These are phyloP conservation scores for Tricholauxania praeusta DNA, from an alignment of 2,888 invertebrate species.

Conservation along the genomic window DNA sequence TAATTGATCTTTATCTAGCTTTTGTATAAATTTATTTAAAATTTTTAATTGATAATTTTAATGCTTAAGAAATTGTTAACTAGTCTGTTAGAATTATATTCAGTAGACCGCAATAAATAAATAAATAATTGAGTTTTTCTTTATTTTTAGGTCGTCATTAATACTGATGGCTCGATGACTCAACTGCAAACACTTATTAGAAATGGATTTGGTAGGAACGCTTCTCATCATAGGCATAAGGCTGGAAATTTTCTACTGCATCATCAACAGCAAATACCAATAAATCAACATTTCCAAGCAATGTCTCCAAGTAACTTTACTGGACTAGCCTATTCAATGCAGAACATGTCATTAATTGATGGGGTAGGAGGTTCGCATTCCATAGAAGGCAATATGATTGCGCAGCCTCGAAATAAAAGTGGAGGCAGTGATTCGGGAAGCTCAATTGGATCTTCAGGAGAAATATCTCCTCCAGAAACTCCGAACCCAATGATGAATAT, in stretches of 20 bases:
- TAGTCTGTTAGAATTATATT: too few relatives aligned
- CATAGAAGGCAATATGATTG: conserved; percentile 48
- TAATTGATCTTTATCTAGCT: too few relatives aligned
- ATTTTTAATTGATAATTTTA: too few relatives aligned
- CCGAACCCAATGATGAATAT: conserved; percentile 59
- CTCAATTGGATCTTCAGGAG: conserved; percentile 67
- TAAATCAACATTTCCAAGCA: conserved; percentile 58
- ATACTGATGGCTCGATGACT: conserved; percentile 60
- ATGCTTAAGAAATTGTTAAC: too few relatives aligned
- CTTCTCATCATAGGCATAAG: conserved; percentile 62
- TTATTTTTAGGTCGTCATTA: conserved; percentile 56
- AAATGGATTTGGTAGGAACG: conserved; percentile 64
- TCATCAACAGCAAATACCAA: conserved; percentile 59
- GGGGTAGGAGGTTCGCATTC: conserved; percentile 45
- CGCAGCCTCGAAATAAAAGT: conserved; percentile 57
- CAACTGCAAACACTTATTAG: conserved; percentile 64
- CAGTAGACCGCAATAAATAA: too few relatives aligned
- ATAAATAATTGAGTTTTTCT: neutral
- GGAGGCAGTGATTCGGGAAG: conserved; percentile 67
- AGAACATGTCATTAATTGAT: conserved; percentile 61
- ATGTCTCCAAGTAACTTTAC: conserved; percentile 54
- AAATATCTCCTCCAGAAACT: conserved; percentile 66
- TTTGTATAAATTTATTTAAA: too few relatives aligned
- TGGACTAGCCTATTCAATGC: conserved; percentile 57
- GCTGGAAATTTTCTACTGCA: conserved; percentile 61